Conservation (phyloP, 1,140 invertebrate species). For the Pseudoatta argentina region DNA sequence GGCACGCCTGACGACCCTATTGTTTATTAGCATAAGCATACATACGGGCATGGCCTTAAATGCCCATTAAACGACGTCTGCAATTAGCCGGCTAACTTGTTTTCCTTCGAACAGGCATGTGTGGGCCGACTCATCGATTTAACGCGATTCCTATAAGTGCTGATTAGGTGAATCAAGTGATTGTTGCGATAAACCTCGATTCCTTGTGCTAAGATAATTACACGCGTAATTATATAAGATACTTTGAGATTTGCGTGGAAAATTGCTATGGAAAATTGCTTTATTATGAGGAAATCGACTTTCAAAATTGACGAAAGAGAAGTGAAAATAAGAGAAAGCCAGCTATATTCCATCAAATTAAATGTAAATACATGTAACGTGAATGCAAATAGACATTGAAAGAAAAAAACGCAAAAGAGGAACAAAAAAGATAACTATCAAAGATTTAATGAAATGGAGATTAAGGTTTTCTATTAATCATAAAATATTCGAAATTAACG, state of each 20-base stretch:
- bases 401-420: not conserved
- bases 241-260: slow-evolving; percentile 2
- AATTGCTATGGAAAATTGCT: slow-evolving; percentile 35
- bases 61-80: slow-evolving; percentile 25
- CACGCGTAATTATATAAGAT: slow-evolving; percentile 11
- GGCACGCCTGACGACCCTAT: slow-evolving; percentile 63
- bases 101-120: slow-evolving; percentile 23
- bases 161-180: slow-evolving; percentile 23
- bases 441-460: not conserved
- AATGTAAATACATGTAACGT: not conserved
- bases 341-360: slow-evolving; percentile 11
- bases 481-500: not conserved
- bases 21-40: slow-evolving; percentile 59
- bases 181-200: not conserved
- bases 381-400: no score
- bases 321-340: not conserved
- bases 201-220: slow-evolving; percentile 37
- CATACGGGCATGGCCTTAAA: slow-evolving; percentile 22
- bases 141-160: slow-evolving; percentile 7
- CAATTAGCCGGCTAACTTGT: slow-evolving; percentile 55
- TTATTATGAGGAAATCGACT: not conserved
- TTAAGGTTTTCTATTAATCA: not conserved
- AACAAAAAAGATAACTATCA: not conserved
- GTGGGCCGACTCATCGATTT: slow-evolving; percentile 34
- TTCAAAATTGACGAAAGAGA: slow-evolving; percentile 5